A percentile compares a stretch with the other conserved stretches of the same genome.
These are phyloP conservation scores for Gymnoscopelus braueri DNA, from an alignment of 2,797 vertebrate species.

Conservation along the genomic window DNA sequence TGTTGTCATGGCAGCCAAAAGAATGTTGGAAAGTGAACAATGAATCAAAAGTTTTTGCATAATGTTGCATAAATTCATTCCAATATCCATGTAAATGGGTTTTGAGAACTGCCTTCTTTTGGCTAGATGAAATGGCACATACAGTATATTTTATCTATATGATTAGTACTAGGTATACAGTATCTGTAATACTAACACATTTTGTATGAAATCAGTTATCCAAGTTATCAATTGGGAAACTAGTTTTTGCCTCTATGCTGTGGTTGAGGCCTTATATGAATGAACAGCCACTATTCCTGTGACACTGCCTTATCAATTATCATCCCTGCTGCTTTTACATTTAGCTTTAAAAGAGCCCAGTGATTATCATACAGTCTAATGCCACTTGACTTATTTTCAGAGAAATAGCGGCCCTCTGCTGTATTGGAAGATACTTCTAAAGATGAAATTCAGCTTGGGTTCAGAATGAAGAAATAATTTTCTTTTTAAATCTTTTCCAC, in stretches of 20 bases:
- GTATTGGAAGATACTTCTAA: constrained; percentile 21
- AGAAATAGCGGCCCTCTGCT: constrained; percentile 31
- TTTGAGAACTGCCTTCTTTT: constrained; percentile 49
- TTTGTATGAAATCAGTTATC: constrained; percentile 17
- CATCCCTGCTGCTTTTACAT: constrained; percentile 31
- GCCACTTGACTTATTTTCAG: constrained; percentile 42
- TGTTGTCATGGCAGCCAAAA: constrained; percentile 67
- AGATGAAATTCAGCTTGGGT: constrained; percentile 9
- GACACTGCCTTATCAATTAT: constrained; percentile 17
- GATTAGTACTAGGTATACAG: not conserved
- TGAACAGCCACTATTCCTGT: constrained; percentile 35
- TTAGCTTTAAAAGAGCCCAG: constrained; percentile 48
- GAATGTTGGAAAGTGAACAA: constrained; percentile 67
- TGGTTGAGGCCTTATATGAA: constrained; percentile 26
- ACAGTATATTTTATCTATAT: not conserved
- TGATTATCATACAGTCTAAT: constrained; percentile 27
- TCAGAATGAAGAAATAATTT: constrained; percentile 33
- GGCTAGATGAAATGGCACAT: constrained; percentile 16
- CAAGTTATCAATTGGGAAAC: constrained; percentile 4
- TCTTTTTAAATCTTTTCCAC: constrained; percentile 35
- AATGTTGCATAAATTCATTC: constrained; percentile 50
- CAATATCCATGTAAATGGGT: constrained; percentile 55
- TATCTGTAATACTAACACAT: constrained; percentile 4
- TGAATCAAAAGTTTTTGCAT: constrained; percentile 68
- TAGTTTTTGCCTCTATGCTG: constrained; percentile 35